These are phyloP conservation scores for Myotis vivesi DNA, from an alignment of 2,797 vertebrate species.

Conservation along the genomic window DNA sequence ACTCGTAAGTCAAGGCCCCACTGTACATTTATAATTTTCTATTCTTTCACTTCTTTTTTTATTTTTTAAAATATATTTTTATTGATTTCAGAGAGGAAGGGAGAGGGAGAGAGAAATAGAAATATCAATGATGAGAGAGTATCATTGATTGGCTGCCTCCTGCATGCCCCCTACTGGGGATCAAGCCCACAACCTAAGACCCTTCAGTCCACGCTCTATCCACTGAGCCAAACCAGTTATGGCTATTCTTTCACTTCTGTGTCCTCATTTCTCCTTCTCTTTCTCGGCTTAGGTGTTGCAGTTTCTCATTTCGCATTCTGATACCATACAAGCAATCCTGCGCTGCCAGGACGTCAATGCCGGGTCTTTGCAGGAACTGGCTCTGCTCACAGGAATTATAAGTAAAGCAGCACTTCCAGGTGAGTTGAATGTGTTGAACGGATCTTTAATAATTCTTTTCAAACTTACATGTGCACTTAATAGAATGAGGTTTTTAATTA, in stretches of 20 bases:
- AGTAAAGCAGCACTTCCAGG: conserved; percentile 98
- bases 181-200: no score
- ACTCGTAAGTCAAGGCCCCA: no score
- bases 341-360: conserved; percentile 92
- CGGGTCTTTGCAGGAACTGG: conserved; percentile 93
- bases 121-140: no score
- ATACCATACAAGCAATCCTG: conserved; percentile 94
- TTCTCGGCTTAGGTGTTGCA: conserved; percentile 90
- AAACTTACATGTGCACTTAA: not conserved
- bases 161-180: no score
- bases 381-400: conserved; percentile 95
- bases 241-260: not conserved
- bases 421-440: conserved; percentile 72
- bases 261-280: conserved; percentile 3
- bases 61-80: no score
- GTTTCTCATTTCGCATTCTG: conserved; percentile 95
- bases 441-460: not conserved
- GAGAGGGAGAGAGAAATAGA: no score
- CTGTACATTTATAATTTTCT: not conserved
- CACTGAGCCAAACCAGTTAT: no score
- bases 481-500: not conserved
- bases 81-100: no score
- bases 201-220: no score
- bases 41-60: not conserved
- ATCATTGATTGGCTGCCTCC: no score